Percentiles rank a stretch among this genome's conserved stretches.
These are phyloP conservation scores for Leuciscus waleckii DNA, from an alignment of 2,797 vertebrate species.

Conservation along the genomic window DNA sequence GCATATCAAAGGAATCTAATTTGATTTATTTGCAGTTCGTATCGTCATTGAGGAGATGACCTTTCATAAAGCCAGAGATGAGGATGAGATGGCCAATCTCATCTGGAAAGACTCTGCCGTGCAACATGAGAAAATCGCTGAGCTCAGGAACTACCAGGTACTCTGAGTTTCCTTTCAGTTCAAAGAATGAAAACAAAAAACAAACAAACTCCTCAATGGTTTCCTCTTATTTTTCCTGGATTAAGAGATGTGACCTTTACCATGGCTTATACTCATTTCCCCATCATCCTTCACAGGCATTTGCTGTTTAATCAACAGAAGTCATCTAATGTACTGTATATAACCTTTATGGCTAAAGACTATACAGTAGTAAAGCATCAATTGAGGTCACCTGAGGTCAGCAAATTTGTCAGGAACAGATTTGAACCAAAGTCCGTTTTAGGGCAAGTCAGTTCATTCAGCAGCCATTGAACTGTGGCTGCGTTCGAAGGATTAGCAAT, in stretches of 20 bases:
- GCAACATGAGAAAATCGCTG: constrained; percentile 97
- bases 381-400: constrained; percentile 3
- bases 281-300: not conserved
- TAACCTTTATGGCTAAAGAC: not conserved
- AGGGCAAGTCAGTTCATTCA: not conserved
- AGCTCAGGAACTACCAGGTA: constrained; percentile 98
- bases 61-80: constrained; percentile 91
- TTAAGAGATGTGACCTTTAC: constrained; percentile 24
- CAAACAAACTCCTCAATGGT: not conserved
- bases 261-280: not conserved
- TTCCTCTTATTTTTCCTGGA: not conserved
- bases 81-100: constrained; percentile 96
- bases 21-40: constrained; percentile 80
- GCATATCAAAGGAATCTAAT: constrained; percentile 50
- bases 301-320: constrained; percentile 2
- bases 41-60: constrained; percentile 89
- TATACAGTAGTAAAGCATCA: not conserved
- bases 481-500: not conserved
- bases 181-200: not conserved
- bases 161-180: constrained; percentile 13
- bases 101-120: constrained; percentile 98
- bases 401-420: constrained; percentile 5
- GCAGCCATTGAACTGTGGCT: not conserved
- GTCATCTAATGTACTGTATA: not conserved
- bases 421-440: not conserved